phyloP scores from a whole-genome alignment of 2,797 vertebrate species.

The Eulemur coronatus region DNA sequence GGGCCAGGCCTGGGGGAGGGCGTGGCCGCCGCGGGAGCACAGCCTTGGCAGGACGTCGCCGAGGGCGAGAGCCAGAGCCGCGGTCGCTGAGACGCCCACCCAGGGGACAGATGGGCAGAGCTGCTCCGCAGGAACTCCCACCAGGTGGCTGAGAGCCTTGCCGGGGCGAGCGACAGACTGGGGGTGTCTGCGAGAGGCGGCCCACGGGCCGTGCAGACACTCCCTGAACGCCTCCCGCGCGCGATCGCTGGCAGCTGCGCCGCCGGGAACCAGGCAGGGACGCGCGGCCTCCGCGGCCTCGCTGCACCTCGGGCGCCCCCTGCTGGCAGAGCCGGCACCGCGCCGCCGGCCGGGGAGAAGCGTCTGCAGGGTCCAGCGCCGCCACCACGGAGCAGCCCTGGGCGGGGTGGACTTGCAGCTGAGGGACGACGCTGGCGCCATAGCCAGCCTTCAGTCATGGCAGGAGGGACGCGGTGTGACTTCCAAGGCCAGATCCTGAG shows the following conservation, averaged over 20 bases:
- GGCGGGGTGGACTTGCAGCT: neutral
- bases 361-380: neutral
- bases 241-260: neutral
- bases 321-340: neutral
- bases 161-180: neutral
- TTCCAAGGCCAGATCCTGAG: neutral
- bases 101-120: neutral
- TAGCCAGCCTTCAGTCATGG: neutral
- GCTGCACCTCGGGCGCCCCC: neutral
- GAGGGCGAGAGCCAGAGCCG: no score
- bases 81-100: accelerated
- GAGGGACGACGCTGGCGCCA: neutral
- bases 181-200: neutral
- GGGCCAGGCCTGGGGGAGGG: no score
- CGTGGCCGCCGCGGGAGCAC: neutral
- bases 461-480: neutral
- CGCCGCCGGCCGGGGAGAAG: accelerated
- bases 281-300: neutral
- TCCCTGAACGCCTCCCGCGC: accelerated
- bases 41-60: neutral
- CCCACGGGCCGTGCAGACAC: neutral
- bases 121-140: neutral
- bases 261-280: neutral
- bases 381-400: accelerated
- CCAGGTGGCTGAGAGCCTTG: neutral